Base-by-base conservation (phyloP, 2,797 vertebrate genomes). In the Aulostomus chinensis region DNA sequence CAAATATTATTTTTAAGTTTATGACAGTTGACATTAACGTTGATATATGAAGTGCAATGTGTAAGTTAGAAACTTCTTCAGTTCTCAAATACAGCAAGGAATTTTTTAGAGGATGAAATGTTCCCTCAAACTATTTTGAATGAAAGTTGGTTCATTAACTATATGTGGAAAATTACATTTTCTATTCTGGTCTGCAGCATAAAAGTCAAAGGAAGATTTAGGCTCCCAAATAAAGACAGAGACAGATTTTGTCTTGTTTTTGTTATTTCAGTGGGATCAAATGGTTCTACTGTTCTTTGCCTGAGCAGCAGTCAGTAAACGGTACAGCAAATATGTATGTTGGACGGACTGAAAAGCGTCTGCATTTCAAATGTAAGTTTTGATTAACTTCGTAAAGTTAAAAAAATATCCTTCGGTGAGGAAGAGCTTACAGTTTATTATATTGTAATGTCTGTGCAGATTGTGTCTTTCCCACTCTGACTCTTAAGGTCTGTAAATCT, bases 81-180 rank as follows among this genome's bases (percentile, higher is more conserved):
- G 13, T 29, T 68, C 71, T 78, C 71, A 67, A 76, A 74, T 68
- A 35, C 9, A 11, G 49, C 61, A 18, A 56, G 60, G 48, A 72
- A 55, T 76, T 55, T 58, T 73, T 61, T 63, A 85, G 62, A 64
- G 74, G 74, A 74, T 69, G 61, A 78, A 81, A 49, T 71, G 63
- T 77, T 73, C 70, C 72, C 50, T 70, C 67, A 49, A 33, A 76
- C 70, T 88, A 80, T 89, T 87, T 85, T 80, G 72, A 84, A 80
- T 60, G 36, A 63, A 78, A 63, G 67, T 73, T 69, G 58, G 69
- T 81, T 83, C 59, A 72, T 86, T 88, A 84, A 82, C 83, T 67
- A 83, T 73, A 49, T 16, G 73, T 78, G 80, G 80, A 87, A 87
- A 90, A 86, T 85, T 63, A 49, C 63, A 78, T 86, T 83, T 83